Conservation (phyloP, 2,888 invertebrate species). For the Lacanobia oleracea region DNA sequence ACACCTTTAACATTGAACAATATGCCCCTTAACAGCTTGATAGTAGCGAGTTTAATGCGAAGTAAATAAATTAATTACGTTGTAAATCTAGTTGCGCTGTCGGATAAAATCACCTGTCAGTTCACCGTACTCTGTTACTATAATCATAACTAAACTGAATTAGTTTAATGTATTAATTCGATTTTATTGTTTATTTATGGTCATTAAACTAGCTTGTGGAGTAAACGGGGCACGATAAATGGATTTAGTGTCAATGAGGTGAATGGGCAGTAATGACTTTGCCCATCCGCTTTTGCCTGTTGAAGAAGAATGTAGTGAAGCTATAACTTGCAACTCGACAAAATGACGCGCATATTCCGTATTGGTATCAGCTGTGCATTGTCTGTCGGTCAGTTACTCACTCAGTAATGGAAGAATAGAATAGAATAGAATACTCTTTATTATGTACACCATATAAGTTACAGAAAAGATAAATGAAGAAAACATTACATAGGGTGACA, state of each 20-base stretch:
- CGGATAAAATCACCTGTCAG: conserved; percentile 63
- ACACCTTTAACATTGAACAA: background rate
- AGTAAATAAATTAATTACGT: conserved; percentile 66
- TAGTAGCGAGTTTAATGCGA: conserved; percentile 62
- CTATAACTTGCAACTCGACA: no score
- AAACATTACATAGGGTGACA: no score
- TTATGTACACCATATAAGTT: no score
- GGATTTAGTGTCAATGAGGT: conserved; percentile 28
- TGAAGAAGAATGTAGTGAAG: no score
- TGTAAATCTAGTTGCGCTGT: conserved; percentile 64
- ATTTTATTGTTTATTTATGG: conserved; percentile 56
- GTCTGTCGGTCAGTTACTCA: no score
- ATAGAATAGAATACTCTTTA: no score
- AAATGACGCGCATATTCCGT: no score
- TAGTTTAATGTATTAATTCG: conserved; percentile 58
- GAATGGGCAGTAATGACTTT: background rate
- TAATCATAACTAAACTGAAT: conserved; percentile 59
- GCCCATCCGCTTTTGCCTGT: background rate
- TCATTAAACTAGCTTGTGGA: conserved; percentile 8
- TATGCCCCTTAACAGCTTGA: conserved; percentile 55
- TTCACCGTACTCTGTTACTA: conserved; percentile 45
- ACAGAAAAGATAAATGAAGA: no score
- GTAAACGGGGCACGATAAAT: conserved; percentile 31
- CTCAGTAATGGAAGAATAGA: no score
- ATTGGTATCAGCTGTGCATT: no score